A percentile compares a stretch with the other conserved stretches of the same genome.
These are phyloP conservation scores for Syngnathus typhle DNA, from an alignment of 2,113 vertebrate genomes.

Conservation along the genomic window DNA sequence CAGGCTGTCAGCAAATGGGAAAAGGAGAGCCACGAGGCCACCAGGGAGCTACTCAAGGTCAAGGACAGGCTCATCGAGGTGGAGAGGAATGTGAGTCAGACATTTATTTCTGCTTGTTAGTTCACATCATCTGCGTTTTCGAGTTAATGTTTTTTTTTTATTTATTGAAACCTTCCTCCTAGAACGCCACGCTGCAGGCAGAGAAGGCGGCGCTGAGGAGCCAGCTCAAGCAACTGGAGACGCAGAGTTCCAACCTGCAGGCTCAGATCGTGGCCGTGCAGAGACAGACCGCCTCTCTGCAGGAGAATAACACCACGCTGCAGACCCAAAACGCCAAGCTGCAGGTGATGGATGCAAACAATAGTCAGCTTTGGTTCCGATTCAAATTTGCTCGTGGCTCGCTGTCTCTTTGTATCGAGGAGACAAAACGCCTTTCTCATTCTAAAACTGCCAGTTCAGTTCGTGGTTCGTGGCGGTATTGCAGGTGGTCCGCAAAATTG, in stretches of 20 bases:
- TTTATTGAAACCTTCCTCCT: conserved; percentile 5
- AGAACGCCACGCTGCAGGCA: conserved; percentile 97
- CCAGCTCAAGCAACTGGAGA: conserved; percentile 91
- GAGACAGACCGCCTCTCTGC: conserved; percentile 86
- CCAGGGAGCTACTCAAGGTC: conserved; percentile 89
- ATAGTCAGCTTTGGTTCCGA: not conserved
- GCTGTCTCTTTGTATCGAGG: not conserved
- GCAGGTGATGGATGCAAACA: conserved; percentile 71
- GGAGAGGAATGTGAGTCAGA: conserved; percentile 87
- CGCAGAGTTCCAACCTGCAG: conserved; percentile 91
- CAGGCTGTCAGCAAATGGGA: conserved; percentile 83
- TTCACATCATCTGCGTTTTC: not conserved
- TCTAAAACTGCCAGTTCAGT: too few species aligned
- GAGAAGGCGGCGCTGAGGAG: conserved; percentile 93
- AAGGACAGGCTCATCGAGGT: conserved; percentile 97
- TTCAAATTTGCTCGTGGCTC: not conserved
- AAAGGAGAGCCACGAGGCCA: conserved; percentile 90
- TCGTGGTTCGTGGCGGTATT: too few species aligned
- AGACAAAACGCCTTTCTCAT: not conserved
- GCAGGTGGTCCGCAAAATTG: too few species aligned
- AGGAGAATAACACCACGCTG: conserved; percentile 91
- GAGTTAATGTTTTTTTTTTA: too few species aligned
- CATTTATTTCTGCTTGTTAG: not conserved
- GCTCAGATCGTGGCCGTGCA: conserved; percentile 93
- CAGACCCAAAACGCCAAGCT: conserved; percentile 97